Base-by-base conservation (phyloP, 2,888 invertebrate species). In the Eristalis pertinax region DNA sequence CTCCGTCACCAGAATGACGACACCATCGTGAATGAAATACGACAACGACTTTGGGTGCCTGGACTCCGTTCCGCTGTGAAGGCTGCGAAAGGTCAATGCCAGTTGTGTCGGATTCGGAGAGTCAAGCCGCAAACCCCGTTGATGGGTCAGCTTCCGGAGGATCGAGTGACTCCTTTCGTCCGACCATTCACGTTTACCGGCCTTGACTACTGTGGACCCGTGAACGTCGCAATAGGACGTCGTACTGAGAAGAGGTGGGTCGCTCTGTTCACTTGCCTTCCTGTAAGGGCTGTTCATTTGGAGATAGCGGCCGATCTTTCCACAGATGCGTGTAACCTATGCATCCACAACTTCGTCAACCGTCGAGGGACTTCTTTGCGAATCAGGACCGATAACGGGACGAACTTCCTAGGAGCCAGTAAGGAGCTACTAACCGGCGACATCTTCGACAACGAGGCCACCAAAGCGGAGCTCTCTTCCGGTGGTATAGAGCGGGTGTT, bases 181-280 rank as follows among this genome's bases (percentile, higher is more conserved):
- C 69, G 76, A n/a, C 81, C 84, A n/a, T 89, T 89, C 38, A 84
- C 78, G 0, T 80, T 84, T 43, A 88, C 84, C 10, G 89, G 88
- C 19, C 22, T 88, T 15, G 87, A 89, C 43, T 82, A 68, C n/a
- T 89, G 76, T 29, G 82, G 84, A 8, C 84, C 89, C 2, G 38
- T 84, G 8, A 24, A 50, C 4, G 56, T 88, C n/a, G 70, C 86
- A 4, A 58, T 88, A 13, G 69, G 78, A 4, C 69, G 78, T n/a
- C 64, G 84, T 1, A 26, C 26, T 13, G 85, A 86, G 24, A 89
- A 88, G 62, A 29, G 78, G 1, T 84, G 82, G 75, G 62, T 78
- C 22, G 74, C 72, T 0, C 68, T 85, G 22, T 85, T 88, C 41
- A 88, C 80, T 2, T 88, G 81, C 22, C 32, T 84, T 13, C 81